Evolutionary conservation across 2,888 invertebrate genomes (phyloP).

Genomic region (Leptopterna dolabrata): DNA sequence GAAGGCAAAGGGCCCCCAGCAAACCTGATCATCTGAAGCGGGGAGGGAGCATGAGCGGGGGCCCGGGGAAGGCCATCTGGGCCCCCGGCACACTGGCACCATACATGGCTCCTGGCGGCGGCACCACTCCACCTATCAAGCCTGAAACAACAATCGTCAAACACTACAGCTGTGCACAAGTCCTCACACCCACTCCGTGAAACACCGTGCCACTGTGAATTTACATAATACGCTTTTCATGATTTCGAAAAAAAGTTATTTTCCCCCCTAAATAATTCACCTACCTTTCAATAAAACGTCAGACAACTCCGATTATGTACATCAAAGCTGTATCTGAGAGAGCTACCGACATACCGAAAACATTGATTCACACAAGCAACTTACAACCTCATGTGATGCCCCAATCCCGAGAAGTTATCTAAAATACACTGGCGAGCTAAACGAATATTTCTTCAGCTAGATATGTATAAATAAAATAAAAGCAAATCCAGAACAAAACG

Average conservation of each 20-base stretch:
- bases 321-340: conserved; percentile 7
- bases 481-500: too few species aligned
- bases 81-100: conserved; percentile 61
- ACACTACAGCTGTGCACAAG: conserved; percentile 19
- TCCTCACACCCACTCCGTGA: conserved; percentile 19
- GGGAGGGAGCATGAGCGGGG: conserved; percentile 80
- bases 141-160: conserved; percentile 59
- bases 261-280: not conserved
- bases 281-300: not conserved
- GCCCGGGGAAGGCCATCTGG: conserved; percentile 67
- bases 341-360: not conserved
- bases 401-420: too few species aligned
- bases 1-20: conserved; percentile 71
- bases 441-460: too few species aligned
- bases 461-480: too few species aligned
- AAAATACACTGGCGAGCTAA: too few species aligned
- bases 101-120: conserved; percentile 61
- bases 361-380: too few species aligned
- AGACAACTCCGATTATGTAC: not conserved
- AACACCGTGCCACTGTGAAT: conserved; percentile 30
- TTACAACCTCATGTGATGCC: too few species aligned
- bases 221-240: not conserved
- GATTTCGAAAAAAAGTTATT: not conserved
- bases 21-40: conserved; percentile 86
- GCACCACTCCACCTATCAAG: conserved; percentile 63